Evolutionary conservation across 2,888 invertebrate species (phyloP).

Genomic region (Abrostola tripartita): DNA sequence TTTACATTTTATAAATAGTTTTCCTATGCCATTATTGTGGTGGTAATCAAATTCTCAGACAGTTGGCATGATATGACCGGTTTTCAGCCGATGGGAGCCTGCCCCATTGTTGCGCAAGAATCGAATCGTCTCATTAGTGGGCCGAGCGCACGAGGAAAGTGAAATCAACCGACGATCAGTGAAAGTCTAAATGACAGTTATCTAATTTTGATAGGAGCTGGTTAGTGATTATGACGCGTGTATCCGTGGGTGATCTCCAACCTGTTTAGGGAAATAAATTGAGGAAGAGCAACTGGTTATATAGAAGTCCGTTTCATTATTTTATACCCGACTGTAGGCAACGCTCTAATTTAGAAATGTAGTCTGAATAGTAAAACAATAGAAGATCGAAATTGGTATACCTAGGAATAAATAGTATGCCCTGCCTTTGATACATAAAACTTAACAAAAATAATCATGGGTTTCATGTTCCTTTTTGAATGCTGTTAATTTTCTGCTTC

Average conservation of each 20-base stretch:
- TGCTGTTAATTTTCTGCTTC: no score
- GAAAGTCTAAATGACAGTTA: slow-evolving; percentile 82
- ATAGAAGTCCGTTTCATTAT: not conserved
- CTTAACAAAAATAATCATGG: slow-evolving; percentile 1
- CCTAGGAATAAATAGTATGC: no score
- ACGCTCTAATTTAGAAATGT: not conserved
- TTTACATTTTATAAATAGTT: slow-evolving; percentile 13
- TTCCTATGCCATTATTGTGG: slow-evolving; percentile 13
- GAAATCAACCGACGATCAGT: slow-evolving; percentile 79
- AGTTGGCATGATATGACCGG: slow-evolving; percentile 49
- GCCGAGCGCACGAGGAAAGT: slow-evolving; percentile 74
- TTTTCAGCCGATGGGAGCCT: slow-evolving; percentile 53
- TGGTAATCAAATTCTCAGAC: slow-evolving; percentile 41
- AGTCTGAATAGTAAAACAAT: no score
- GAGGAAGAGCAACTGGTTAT: slow-evolving; percentile 14
- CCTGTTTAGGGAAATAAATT: slow-evolving; percentile 44
- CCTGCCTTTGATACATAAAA: not conserved
- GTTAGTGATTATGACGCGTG: slow-evolving; percentile 48
- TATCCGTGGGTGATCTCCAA: slow-evolving; percentile 38
- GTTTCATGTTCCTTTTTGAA: no score
- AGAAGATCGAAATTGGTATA: no score
- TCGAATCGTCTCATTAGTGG: slow-evolving; percentile 74
- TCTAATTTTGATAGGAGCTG: slow-evolving; percentile 79
- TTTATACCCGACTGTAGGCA: slow-evolving; percentile 6
- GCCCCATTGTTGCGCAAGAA: slow-evolving; percentile 73